phyloP scores from a whole-genome alignment of 2,113 vertebrate species.

The Helogale parvula region DNA sequence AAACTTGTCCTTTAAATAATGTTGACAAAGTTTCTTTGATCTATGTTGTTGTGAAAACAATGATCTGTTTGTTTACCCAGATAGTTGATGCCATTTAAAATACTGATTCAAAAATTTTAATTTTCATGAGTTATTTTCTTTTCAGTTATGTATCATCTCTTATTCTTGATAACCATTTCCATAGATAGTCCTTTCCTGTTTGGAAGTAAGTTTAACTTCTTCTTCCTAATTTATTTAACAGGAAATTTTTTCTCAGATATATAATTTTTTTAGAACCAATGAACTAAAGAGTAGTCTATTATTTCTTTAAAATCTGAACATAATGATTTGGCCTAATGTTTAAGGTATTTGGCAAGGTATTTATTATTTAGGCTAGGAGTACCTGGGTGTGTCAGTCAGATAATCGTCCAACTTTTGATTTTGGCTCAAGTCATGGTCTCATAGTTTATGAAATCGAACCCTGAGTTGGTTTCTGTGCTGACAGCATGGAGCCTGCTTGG shows the following conservation, averaged over 20 bases:
- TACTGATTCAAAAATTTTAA: neutral
- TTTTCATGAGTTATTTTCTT: neutral
- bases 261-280: neutral
- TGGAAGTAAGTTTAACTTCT: neutral
- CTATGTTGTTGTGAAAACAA: neutral
- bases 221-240: neutral
- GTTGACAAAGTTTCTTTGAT: neutral
- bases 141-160: neutral
- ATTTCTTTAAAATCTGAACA: conserved; percentile 7
- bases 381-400: no score
- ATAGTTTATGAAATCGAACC: no score
- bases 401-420: no score
- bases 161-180: neutral
- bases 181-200: neutral
- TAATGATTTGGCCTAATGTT: neutral
- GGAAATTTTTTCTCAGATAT: neutral
- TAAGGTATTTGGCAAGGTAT: neutral
- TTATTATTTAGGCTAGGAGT: no score
- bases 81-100: neutral
- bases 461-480: no score
- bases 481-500: no score
- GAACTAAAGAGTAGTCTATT: neutral
- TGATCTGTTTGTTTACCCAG: neutral
- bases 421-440: no score
- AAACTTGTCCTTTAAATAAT: neutral